phyloP scores from a whole-genome alignment of 2,888 invertebrate species.

The Drosophila kanekoi region DNA sequence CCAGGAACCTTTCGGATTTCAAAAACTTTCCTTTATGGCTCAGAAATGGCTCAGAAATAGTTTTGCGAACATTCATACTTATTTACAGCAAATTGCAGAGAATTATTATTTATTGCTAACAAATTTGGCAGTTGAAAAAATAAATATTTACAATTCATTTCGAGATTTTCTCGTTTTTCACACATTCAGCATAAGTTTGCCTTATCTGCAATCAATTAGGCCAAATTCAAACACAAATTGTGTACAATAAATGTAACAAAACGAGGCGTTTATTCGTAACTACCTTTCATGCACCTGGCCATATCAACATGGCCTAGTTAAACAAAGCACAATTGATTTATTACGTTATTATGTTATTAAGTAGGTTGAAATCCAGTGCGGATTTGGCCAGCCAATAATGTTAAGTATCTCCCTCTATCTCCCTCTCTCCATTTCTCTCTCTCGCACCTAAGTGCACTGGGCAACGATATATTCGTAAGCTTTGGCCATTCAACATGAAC shows the following conservation, averaged over 20 bases:
- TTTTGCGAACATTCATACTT: no score
- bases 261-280: conserved; percentile 32
- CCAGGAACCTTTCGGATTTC: no score
- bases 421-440: conserved; percentile 25
- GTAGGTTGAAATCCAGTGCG: conserved; percentile 55
- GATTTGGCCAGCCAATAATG: conserved; percentile 61
- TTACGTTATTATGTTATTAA: conserved; percentile 54
- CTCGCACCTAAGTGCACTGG: conserved; percentile 17
- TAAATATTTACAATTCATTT: no score
- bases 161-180: neutral
- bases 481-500: conserved; percentile 58
- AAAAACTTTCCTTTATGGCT: no score
- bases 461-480: conserved; percentile 62
- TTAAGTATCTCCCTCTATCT: conserved; percentile 36
- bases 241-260: conserved; percentile 40
- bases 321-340: conserved; percentile 51
- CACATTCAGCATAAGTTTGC: neutral
- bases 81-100: no score
- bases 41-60: no score
- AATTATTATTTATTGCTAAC: no score
- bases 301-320: conserved; percentile 19
- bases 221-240: conserved; percentile 47
- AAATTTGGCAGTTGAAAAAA: no score
- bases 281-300: conserved; percentile 42
- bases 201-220: conserved; percentile 39